Base-by-base conservation (phyloP, 2,113 vertebrate genomes). In the Hirundichthys speculiger region DNA sequence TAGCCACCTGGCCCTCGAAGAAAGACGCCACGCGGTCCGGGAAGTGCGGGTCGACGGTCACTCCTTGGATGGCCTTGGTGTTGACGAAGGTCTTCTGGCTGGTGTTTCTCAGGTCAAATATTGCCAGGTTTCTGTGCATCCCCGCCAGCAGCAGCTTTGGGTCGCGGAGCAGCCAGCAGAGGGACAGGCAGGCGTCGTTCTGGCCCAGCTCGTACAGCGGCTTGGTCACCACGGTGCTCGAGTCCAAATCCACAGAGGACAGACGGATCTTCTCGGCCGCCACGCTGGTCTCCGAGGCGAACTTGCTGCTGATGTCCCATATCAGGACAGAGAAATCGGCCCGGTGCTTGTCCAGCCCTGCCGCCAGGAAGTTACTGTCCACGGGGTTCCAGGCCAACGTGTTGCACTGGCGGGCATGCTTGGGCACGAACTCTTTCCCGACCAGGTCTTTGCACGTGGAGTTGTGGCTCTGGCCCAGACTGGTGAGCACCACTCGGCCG, bases 31-130 rank as follows among this genome's bases (percentile, higher is more conserved):
- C 96, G 0, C 98, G 94, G 82, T 99, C 96, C 0, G 93, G 95
- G 90, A 98, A 98, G 82, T 96, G 95, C 0, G 98, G 98, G 84
- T 99, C 98, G 0, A 99, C 97, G 0, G 95, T 95, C 54, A 99
- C 98, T 0, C 98, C 97, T 73, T 99, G 98, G 73, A 99, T 95
- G 81, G 97, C 98, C 88, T 99, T 99, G 38, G 98, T 99, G 86
- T 99, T 99, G 16, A 98, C 97, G 72, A 99, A 99, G 14, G 98
- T 98, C 74, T 99, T 99, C 83, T 99, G 98, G 89, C 95, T 99
- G 0, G 96, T 98, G 87, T 98, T 98, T 64, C 97, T 93, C 72
- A 99, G 91, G 87, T 99, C 98, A 54, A 99, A 99, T 72, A 99
- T 98, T 19, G 96, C 96, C 40, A 99, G 86, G 80, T 99, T 99